These are phyloP conservation scores for Neolamprologus longior DNA, from an alignment of 2,113 vertebrate genomes.

Conservation along the genomic window DNA sequence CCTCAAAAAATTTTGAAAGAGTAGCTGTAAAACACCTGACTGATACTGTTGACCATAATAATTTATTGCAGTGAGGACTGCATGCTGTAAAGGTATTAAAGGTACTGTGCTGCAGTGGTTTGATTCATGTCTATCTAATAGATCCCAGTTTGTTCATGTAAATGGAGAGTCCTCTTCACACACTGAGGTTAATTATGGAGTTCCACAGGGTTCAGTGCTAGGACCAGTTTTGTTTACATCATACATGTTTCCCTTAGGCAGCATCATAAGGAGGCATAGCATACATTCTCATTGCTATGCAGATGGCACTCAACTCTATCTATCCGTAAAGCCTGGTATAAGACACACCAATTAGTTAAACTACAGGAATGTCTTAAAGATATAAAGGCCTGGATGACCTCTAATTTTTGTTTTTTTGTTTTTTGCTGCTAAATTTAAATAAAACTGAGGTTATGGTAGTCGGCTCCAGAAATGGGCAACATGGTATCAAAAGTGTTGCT, in stretches of 20 bases:
- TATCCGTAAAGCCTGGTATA: neutral
- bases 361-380: neutral
- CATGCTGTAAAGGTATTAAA: neutral
- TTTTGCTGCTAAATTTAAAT: neutral
- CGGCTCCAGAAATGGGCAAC: neutral
- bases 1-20: accelerated
- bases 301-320: neutral
- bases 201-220: neutral
- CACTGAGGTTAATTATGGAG: neutral
- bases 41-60: neutral
- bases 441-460: neutral
- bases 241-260: neutral
- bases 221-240: neutral
- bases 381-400: neutral
- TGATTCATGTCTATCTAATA: neutral
- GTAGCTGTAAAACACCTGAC: neutral
- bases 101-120: neutral
- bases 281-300: neutral
- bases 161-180: neutral
- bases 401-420: neutral
- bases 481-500: neutral
- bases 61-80: neutral
- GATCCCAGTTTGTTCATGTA: neutral
- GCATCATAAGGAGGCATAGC: neutral
- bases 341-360: neutral